phyloP scores from a whole-genome alignment of 2,888 invertebrate genomes.

The Chloromyia formosa region DNA sequence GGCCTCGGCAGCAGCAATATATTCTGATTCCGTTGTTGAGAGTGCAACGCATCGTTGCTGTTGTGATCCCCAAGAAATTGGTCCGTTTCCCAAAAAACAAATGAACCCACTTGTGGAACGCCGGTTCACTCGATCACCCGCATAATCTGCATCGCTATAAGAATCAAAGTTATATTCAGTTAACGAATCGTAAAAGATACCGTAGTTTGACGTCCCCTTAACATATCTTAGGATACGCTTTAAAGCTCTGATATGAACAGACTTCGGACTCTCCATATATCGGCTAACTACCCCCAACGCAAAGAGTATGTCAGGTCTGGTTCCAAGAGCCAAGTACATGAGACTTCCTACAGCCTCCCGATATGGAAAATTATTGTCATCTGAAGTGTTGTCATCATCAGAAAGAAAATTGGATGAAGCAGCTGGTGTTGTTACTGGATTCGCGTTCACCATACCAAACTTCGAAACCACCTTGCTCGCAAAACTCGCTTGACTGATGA shows the following conservation, averaged over 20 bases:
- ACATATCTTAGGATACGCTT: neutral
- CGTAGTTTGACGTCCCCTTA: neutral
- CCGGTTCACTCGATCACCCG: no score
- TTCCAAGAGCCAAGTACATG: constrained; percentile 46
- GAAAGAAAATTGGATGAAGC: neutral
- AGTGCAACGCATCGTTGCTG: no score
- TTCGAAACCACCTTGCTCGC: no score
- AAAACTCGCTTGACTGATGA: no score
- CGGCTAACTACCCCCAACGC: constrained; percentile 41
- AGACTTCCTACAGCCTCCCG: constrained; percentile 23
- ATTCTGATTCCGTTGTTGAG: no score
- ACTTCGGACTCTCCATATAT: constrained; percentile 36
- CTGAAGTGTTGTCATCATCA: constrained; percentile 55
- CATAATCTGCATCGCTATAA: no score
- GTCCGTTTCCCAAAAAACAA: no score
- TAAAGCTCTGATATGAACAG: neutral
- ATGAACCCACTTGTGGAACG: no score
- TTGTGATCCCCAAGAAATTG: no score
- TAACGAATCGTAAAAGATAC: neutral
- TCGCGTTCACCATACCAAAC: constrained; percentile 42
- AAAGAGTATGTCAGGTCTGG: constrained; percentile 47
- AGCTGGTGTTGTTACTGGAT: constrained; percentile 45
- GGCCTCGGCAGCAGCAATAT: no score
- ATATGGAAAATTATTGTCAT: constrained; percentile 45
- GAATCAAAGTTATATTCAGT: no score